A percentile compares a stretch with the other conserved stretches of the same genome.
Conservation (phyloP, 2,888 invertebrate genomes). For the Nemurella pictetii region DNA sequence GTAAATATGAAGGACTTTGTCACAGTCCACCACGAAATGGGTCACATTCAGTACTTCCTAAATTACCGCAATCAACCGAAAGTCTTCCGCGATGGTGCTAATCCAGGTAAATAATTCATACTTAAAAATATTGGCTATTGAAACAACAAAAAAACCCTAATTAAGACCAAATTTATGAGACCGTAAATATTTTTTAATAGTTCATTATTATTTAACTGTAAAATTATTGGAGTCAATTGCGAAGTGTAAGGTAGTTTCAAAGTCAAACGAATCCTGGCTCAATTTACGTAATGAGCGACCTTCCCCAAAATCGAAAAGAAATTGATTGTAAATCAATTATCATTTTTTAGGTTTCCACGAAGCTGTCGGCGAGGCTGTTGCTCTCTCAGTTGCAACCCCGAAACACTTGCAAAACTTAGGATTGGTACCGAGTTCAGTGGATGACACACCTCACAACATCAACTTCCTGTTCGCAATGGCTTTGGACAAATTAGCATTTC, state of each 20-base stretch:
- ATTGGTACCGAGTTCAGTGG: conserved; percentile 76
- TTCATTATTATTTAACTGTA: neutral
- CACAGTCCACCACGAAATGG: conserved; percentile 91
- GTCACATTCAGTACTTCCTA: conserved; percentile 86
- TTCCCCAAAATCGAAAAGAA: neutral
- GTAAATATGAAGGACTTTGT: conserved; percentile 84
- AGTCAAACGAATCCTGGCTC: neutral
- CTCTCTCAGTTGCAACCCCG: conserved; percentile 82
- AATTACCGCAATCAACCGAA: conserved; percentile 81
- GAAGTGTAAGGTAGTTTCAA: neutral
- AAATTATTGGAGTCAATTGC: neutral
- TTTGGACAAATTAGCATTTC: conserved; percentile 80
- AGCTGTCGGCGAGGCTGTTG: conserved; percentile 87
- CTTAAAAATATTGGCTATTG: neutral
- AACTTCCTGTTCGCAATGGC: conserved; percentile 84
- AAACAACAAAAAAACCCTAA: neutral
- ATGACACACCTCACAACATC: conserved; percentile 79
- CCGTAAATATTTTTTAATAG: neutral
- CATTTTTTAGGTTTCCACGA: conserved; percentile 79
- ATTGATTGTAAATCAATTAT: neutral
- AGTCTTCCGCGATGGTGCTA: conserved; percentile 88
- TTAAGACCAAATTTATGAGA: neutral
- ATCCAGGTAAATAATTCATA: conserved; percentile 68
- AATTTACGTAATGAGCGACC: neutral
- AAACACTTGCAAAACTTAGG: conserved; percentile 83